These are phyloP conservation scores for Phalera bucephala DNA, from an alignment of 2,888 invertebrate species.

Conservation along the genomic window DNA sequence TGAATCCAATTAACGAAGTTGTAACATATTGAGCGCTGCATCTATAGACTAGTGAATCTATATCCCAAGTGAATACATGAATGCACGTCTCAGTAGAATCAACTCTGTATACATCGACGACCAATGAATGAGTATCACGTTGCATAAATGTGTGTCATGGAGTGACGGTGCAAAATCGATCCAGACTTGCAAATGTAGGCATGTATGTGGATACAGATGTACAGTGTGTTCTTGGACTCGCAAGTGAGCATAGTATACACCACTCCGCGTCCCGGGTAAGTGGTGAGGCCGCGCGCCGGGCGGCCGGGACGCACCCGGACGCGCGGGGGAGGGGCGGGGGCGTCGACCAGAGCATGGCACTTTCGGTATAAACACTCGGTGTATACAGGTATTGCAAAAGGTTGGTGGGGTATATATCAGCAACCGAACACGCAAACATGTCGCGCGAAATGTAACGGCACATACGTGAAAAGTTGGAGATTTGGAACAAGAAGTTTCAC, in stretches of 20 bases:
- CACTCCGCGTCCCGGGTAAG: conserved; percentile 57
- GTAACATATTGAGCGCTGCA: conserved; percentile 68
- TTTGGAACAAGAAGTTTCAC: conserved; percentile 84
- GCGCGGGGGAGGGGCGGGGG: conserved; percentile 61
- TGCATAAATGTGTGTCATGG: conserved; percentile 63
- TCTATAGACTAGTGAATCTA: conserved; percentile 42
- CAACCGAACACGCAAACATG: conserved; percentile 79
- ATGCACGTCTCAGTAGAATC: conserved; percentile 36
- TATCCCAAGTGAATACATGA: conserved; percentile 22
- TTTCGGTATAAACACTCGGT: conserved; percentile 70
- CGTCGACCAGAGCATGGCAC: conserved; percentile 82
- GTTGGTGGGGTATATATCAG: conserved; percentile 62
- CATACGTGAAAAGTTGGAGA: conserved; percentile 80
- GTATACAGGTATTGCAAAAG: conserved; percentile 70
- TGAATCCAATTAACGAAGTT: conserved; percentile 61
- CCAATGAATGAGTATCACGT: conserved; percentile 40
- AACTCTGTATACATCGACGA: conserved; percentile 40
- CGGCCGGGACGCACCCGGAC: conserved; percentile 32
- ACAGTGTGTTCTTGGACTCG: conserved; percentile 60
- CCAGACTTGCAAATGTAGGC: conserved; percentile 69
- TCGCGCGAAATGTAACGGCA: conserved; percentile 75
- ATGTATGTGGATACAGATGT: conserved; percentile 46
- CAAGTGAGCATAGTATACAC: conserved; percentile 64
- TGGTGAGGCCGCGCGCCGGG: conserved; percentile 33
- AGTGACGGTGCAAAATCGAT: conserved; percentile 86